Conservation (phyloP, 2,888 invertebrate genomes). For the Drosophila mettleri region DNA sequence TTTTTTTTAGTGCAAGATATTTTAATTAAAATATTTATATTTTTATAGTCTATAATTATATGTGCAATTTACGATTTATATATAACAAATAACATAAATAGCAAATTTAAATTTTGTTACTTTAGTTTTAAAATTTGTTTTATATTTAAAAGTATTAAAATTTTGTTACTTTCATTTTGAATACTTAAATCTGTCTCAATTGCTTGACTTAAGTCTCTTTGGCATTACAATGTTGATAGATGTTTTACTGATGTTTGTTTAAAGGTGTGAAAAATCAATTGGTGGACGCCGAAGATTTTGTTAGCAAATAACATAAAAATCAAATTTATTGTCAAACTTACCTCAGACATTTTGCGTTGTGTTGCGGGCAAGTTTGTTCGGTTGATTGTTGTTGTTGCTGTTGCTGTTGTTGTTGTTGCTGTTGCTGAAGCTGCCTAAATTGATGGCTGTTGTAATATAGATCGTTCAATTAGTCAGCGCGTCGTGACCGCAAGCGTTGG, state of each 20-base stretch:
- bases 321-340: slow-evolving; percentile 40
- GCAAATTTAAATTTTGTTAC: too few species aligned
- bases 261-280: background rate
- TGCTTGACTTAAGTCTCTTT: background rate
- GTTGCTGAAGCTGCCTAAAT: slow-evolving; percentile 16
- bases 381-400: slow-evolving; percentile 13
- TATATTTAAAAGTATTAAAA: too few species aligned
- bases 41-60: too few species aligned
- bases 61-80: too few species aligned
- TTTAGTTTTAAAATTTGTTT: too few species aligned
- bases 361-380: slow-evolving; percentile 44
- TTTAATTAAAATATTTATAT: too few species aligned
- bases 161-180: too few species aligned
- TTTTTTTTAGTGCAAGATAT: too few species aligned
- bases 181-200: too few species aligned
- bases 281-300: slow-evolving; percentile 1
- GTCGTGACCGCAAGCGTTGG: slow-evolving; percentile 23
- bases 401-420: slow-evolving; percentile 5
- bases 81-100: too few species aligned
- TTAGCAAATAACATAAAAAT: slow-evolving; percentile 10
- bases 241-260: background rate
- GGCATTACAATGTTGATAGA: background rate
- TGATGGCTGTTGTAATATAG: slow-evolving; percentile 10
- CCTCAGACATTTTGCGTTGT: slow-evolving; percentile 68
- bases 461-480: slow-evolving; percentile 36